Evolutionary conservation across 1,140 invertebrate genomes (phyloP).

Genomic region (Tachypleus tridentatus): DNA sequence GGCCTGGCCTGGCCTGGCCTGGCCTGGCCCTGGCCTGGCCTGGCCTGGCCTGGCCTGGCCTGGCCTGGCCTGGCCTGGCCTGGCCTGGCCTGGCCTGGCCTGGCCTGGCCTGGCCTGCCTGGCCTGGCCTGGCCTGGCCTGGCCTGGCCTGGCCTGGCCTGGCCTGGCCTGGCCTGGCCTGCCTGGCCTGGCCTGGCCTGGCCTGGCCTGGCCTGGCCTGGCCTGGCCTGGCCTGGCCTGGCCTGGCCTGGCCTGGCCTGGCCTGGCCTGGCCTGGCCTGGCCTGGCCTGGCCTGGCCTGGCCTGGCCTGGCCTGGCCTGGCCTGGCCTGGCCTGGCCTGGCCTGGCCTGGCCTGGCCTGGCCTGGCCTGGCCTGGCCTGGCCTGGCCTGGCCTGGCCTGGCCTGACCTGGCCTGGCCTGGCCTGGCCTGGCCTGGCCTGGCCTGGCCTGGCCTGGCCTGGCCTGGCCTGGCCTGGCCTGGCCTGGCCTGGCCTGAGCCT

Average conservation of each 20-base stretch:
- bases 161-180: slow-evolving; percentile 21
- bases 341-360: slow-evolving; percentile 17
- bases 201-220: slow-evolving; percentile 24
- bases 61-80: slow-evolving; percentile 21
- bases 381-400: slow-evolving; percentile 25
- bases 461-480: slow-evolving; percentile 23
- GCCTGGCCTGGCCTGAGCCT: slow-evolving; percentile 24
- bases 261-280: slow-evolving; percentile 22
- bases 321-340: slow-evolving; percentile 20
- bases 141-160: slow-evolving; percentile 25
- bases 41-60: slow-evolving; percentile 23
- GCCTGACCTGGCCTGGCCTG: slow-evolving; percentile 22
- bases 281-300: slow-evolving; percentile 25
- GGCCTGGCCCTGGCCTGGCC: too few relatives aligned
- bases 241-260: slow-evolving; percentile 26
- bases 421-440: slow-evolving; percentile 22
- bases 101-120: too few relatives aligned
- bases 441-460: slow-evolving; percentile 22
- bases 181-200: slow-evolving; percentile 21
- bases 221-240: slow-evolving; percentile 26
- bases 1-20: slow-evolving; percentile 23
- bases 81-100: slow-evolving; percentile 17
- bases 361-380: slow-evolving; percentile 20
- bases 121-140: slow-evolving; percentile 26
- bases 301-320: slow-evolving; percentile 23